A percentile compares a stretch with the other conserved stretches of the same genome.
phyloP scores from a whole-genome alignment of 2,113 vertebrate genomes.

The Syrmaticus mikado region DNA sequence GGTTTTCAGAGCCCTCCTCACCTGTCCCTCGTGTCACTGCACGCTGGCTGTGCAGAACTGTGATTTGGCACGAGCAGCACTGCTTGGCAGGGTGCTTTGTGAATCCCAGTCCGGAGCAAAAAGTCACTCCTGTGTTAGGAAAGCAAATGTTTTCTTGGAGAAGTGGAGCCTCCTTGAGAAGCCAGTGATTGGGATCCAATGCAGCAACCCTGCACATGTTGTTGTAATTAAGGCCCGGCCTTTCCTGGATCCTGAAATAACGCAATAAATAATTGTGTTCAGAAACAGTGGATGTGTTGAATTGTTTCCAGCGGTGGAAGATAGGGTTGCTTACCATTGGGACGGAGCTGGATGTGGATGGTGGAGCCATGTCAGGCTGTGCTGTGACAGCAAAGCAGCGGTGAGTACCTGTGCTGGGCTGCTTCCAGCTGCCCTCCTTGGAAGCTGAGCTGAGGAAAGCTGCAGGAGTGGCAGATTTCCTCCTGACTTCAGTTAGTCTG shows the following conservation, averaged over 20 bases:
- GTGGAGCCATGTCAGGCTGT: not conserved
- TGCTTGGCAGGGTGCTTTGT: not conserved
- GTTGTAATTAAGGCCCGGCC: slow-evolving; percentile 38
- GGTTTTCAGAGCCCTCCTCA: not conserved
- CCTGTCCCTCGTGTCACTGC: not conserved
- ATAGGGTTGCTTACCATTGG: not conserved
- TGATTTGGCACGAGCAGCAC: not conserved
- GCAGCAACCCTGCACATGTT: not conserved
- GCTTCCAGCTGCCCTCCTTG: not conserved
- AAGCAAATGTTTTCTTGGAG: slow-evolving; percentile 37
- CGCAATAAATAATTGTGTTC: not conserved
- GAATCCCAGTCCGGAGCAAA: not conserved
- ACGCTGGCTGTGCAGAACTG: not conserved
- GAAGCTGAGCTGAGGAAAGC: not conserved
- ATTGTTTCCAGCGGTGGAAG: not conserved
- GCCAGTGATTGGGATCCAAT: not conserved
- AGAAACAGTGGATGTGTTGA: not conserved
- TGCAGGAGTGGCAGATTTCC: accelerated
- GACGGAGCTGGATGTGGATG: not conserved
- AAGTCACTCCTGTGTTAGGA: not conserved
- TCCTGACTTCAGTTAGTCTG: not conserved
- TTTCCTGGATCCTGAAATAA: slow-evolving; percentile 40
- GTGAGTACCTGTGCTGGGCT: not conserved
- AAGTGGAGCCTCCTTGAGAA: not conserved
- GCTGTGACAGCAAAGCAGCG: accelerated